phyloP scores from a whole-genome alignment of 1,140 invertebrate genomes.

The Aphelenchoides fujianensis region DNA sequence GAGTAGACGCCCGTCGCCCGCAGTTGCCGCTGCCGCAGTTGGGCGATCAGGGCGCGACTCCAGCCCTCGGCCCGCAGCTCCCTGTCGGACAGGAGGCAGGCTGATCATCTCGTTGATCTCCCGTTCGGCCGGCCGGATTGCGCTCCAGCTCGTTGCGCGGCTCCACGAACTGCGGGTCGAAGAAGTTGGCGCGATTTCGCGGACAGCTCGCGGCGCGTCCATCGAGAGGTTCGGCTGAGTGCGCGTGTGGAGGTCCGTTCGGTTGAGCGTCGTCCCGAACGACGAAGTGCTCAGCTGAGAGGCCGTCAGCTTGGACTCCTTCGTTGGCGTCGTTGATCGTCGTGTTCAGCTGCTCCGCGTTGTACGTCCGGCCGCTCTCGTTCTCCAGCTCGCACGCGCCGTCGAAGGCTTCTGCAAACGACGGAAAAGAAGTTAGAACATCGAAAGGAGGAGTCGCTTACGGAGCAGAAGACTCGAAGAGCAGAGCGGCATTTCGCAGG shows the following conservation, averaged over 20 bases:
- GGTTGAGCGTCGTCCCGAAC: not conserved
- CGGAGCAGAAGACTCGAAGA: not conserved
- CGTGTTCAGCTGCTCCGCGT: not conserved
- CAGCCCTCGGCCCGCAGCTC: not conserved
- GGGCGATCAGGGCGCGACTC: not conserved
- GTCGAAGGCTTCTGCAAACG: not conserved
- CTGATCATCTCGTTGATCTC: slow-evolving; percentile 1
- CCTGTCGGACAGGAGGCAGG: not conserved
- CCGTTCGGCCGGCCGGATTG: not conserved
- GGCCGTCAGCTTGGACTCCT: not conserved
- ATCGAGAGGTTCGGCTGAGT: not conserved
- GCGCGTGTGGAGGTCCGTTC: too few relatives aligned
- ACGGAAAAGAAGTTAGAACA: too few relatives aligned
- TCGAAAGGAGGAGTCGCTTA: not conserved
- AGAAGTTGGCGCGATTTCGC: not conserved
- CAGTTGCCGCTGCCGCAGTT: not conserved
- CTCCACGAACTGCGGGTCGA: not conserved
- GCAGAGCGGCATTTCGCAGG: not conserved
- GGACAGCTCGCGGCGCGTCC: not conserved
- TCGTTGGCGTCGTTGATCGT: not conserved
- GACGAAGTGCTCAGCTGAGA: not conserved
- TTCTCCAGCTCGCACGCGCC: not conserved
- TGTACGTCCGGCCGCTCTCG: not conserved
- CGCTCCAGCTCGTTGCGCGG: not conserved
- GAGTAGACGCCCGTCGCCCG: not conserved